Conservation (phyloP, 2,797 vertebrate genomes). For the Pachyuromys duprasi region DNA sequence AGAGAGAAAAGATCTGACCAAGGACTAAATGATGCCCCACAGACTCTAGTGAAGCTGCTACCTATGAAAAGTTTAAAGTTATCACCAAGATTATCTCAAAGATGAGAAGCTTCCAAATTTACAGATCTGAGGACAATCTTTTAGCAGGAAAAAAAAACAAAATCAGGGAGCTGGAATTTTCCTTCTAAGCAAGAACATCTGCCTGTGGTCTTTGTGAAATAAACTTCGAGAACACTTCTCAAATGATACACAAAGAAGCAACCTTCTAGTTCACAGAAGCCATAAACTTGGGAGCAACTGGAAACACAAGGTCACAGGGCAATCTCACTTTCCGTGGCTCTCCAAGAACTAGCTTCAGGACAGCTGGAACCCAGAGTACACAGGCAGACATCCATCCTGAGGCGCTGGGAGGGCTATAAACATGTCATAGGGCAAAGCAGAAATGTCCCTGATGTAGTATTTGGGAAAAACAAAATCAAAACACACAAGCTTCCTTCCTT, state of each 20-base stretch:
- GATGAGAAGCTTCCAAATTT: background rate
- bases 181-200: background rate
- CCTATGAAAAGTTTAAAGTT: background rate
- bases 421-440: background rate
- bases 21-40: background rate
- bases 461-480: background rate
- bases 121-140: accelerated
- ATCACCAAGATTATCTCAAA: constrained; percentile 16
- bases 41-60: background rate
- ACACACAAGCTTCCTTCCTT: background rate
- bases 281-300: background rate
- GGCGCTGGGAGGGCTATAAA: background rate
- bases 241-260: background rate
- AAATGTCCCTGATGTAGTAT: background rate
- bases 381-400: background rate
- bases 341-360: background rate
- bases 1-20: accelerated
- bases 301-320: background rate
- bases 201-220: background rate
- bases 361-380: accelerated
- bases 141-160: background rate
- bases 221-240: background rate
- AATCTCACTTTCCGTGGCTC: background rate
- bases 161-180: background rate
- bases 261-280: background rate